Evolutionary conservation across 2,888 invertebrate genomes (phyloP).

Genomic region (Eustalomyia histrio): DNA sequence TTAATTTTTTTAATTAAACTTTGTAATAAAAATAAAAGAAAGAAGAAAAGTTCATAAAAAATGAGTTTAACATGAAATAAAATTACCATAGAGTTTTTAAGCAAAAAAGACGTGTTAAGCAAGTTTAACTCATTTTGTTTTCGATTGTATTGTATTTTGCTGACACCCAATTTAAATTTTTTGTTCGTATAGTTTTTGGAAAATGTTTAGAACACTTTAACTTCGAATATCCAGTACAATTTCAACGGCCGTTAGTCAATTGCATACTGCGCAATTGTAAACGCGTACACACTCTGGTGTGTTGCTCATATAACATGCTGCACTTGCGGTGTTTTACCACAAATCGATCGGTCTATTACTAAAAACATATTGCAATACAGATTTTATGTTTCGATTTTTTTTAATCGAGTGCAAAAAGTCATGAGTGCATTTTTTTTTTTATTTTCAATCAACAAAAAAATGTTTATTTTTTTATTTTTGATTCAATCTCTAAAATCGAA

Average conservation of each 20-base stretch:
- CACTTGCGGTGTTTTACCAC: neutral
- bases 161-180: slow-evolving; percentile 47
- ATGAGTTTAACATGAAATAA: slow-evolving; percentile 17
- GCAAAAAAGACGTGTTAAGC: slow-evolving; percentile 55
- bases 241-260: slow-evolving; percentile 38
- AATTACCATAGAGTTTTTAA: slow-evolving; percentile 47
- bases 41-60: slow-evolving; percentile 37
- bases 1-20: neutral
- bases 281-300: slow-evolving; percentile 12
- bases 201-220: slow-evolving; percentile 15
- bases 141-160: slow-evolving; percentile 19
- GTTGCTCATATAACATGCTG: slow-evolving; percentile 6
- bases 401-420: slow-evolving; percentile 54
- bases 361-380: slow-evolving; percentile 4
- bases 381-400: slow-evolving; percentile 8
- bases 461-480: neutral
- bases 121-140: slow-evolving; percentile 45
- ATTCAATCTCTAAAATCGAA: neutral
- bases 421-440: slow-evolving; percentile 15
- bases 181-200: slow-evolving; percentile 21
- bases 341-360: neutral
- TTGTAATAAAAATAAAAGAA: neutral
- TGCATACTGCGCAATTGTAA: slow-evolving; percentile 47
- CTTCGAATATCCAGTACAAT: slow-evolving; percentile 38
- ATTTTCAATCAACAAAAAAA: neutral